Evolutionary conservation across 2,113 vertebrate species (phyloP).

Genomic region (Mobula birostris): DNA sequence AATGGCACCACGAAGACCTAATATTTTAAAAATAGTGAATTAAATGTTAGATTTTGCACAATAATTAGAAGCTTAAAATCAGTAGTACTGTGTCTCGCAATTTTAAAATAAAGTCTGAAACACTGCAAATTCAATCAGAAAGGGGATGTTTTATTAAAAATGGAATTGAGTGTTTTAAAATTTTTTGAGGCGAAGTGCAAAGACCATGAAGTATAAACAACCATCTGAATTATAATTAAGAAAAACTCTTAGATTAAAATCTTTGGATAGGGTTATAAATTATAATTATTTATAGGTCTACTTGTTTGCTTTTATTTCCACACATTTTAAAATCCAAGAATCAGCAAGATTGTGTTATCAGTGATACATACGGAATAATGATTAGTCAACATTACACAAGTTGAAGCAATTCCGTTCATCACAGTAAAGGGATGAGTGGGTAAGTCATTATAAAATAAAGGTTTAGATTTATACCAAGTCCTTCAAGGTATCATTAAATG

Average conservation of each 20-base stretch:
- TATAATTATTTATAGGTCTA: not conserved
- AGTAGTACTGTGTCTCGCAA: not conserved
- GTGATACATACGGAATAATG: not conserved
- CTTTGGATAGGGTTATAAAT: not conserved
- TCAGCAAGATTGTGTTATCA: not conserved
- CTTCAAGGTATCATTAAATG: not conserved
- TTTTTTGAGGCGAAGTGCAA: not conserved
- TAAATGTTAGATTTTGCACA: not conserved
- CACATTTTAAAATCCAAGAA: not conserved
- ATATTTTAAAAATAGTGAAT: not conserved
- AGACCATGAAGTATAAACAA: not conserved
- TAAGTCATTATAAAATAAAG: not conserved
- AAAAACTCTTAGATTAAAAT: not conserved
- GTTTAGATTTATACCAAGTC: not conserved
- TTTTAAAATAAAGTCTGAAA: not conserved
- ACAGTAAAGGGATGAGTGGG: not conserved
- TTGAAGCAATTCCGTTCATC: not conserved
- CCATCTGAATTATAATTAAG: not conserved
- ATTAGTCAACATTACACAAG: not conserved
- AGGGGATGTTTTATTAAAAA: not conserved
- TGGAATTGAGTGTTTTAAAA: no score
- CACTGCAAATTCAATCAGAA: not conserved
- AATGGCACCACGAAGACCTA: slow-evolving; percentile 88
- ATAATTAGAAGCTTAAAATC: not conserved
- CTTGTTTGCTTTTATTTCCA: not conserved